A percentile compares a stretch with the other conserved stretches of the same genome.
Evolutionary conservation across 2,797 vertebrate genomes (phyloP).

Genomic region (Rhyacichthys aspro): DNA sequence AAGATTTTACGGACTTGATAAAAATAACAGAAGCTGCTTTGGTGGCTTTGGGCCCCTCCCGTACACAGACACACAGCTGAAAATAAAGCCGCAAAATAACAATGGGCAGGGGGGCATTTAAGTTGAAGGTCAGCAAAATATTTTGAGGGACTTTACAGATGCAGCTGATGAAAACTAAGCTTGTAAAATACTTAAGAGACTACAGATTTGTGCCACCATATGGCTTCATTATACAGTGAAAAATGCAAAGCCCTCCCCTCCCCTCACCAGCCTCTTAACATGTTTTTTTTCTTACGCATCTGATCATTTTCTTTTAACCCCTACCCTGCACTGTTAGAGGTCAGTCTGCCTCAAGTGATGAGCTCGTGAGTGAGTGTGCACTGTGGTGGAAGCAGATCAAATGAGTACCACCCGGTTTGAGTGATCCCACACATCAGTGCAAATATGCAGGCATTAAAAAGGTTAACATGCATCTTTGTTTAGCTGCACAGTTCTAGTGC

Average conservation of each 20-base stretch:
- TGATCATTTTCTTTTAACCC: constrained; percentile 75
- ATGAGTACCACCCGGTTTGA: constrained; percentile 63
- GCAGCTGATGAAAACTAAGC: constrained; percentile 74
- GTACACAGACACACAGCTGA: constrained; percentile 36
- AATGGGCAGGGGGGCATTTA: constrained; percentile 50
- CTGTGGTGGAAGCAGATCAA: constrained; percentile 75
- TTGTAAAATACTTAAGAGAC: constrained; percentile 78
- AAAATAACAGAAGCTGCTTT: constrained; percentile 55
- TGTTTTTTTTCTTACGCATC: constrained; percentile 48
- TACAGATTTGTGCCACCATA: constrained; percentile 76
- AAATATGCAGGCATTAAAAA: constrained; percentile 64
- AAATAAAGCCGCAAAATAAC: constrained; percentile 52
- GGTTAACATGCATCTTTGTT: constrained; percentile 64
- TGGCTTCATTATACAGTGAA: constrained; percentile 74
- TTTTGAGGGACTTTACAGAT: constrained; percentile 73
- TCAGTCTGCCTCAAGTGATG: constrained; percentile 73
- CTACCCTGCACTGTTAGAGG: constrained; percentile 69
- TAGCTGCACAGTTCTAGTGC: constrained; percentile 53
- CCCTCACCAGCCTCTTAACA: constrained; percentile 26
- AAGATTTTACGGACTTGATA: constrained; percentile 18
- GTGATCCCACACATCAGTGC: constrained; percentile 64
- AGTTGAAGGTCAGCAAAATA: constrained; percentile 74
- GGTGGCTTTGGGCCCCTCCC: constrained; percentile 29
- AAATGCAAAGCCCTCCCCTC: constrained; percentile 55
- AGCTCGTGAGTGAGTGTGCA: constrained; percentile 65